Percentiles rank a stretch among this genome's conserved stretches.
Evolutionary conservation across 2,113 vertebrate genomes (phyloP).

Genomic region (Probosciger aterrimus): DNA sequence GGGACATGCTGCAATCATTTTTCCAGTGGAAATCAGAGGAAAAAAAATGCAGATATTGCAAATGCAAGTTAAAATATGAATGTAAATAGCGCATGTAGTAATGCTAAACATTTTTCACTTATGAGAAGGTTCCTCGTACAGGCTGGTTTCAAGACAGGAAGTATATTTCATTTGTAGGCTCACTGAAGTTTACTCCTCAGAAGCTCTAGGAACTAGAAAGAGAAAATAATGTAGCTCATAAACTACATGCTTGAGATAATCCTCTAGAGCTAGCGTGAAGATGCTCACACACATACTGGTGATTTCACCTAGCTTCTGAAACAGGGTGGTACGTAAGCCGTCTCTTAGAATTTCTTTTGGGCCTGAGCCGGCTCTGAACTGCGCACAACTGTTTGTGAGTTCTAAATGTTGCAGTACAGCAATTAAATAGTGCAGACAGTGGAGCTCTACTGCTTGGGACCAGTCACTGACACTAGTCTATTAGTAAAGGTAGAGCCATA

Average conservation of each 20-base stretch:
- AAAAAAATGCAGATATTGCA: neutral
- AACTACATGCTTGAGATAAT: neutral
- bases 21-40: neutral
- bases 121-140: neutral
- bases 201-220: neutral
- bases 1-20: neutral
- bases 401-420: neutral
- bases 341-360: neutral
- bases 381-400: neutral
- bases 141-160: neutral
- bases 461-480: neutral
- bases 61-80: neutral
- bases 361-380: neutral
- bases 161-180: neutral
- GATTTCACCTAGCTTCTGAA: neutral
- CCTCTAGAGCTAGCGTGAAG: neutral
- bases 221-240: neutral
- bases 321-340: neutral
- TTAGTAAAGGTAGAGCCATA: fast-evolving
- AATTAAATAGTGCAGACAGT: neutral
- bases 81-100: neutral
- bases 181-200: neutral
- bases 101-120: neutral
- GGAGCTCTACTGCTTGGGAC: neutral
- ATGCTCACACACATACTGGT: neutral